Evolutionary conservation across 2,888 invertebrate genomes (phyloP), one percentile per base, ranked within the genome.

Genomic region (Caenorhabditis afra): DNA sequence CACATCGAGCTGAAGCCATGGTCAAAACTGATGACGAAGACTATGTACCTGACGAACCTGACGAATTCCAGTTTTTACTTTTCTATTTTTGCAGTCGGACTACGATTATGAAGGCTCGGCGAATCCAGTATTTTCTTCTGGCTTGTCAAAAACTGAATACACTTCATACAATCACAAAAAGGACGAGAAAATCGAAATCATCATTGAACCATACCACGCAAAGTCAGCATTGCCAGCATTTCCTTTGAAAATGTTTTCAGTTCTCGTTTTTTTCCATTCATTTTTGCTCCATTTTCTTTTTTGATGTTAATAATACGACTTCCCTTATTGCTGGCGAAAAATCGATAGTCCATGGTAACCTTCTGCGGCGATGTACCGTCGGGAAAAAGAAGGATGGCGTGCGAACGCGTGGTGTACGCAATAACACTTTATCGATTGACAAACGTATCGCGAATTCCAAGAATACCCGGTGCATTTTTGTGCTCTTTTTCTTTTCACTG

Each of bases 21-120:
- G 16, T 66, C 14, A 61, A 64, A 39, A 45, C 49, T 22, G 79
- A 79, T 49, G 79, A 79, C 55, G 79, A 79, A 61, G 79, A 79
- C 58, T 74, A 79, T 70, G 79, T 75, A 44, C 50, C 23, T n/a
- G n/a, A 14, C 14, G n/a, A 23, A 0, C 22, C 1, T 59, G 39
- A 47, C 10, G n/a, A n/a, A 22, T 14, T 7, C 7, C 12, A 41
- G 18, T 20, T 52, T 65, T 77, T 44, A n/a, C n/a, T n/a, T n/a
- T n/a, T n/a, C n/a, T n/a, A n/a, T n/a, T n/a, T n/a, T n/a, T n/a
- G n/a, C 65, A 79, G 79, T 35, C 22, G 8, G 74, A 79, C 14
- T 65, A 79, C 22, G 62, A 75, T 4, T 39, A 65, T 14, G 79
- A 79, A 59, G 65, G 70, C 1, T 79, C 79, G 4, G 79, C 47